These are phyloP conservation scores for Chorisops tibialis DNA, from an alignment of 2,888 invertebrate species.

Conservation along the genomic window DNA sequence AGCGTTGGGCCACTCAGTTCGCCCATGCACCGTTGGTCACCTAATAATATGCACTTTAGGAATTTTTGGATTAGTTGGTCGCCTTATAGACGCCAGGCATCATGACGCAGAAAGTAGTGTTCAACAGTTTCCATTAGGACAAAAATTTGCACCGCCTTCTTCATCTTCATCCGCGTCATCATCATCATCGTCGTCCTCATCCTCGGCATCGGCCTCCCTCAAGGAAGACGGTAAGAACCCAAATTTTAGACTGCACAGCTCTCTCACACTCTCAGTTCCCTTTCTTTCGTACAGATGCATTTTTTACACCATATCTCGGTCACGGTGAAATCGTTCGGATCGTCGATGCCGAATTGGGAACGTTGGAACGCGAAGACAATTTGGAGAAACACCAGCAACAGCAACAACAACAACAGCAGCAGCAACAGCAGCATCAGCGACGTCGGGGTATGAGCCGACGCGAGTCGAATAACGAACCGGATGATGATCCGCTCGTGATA, in stretches of 20 bases:
- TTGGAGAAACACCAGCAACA: conserved; percentile 29
- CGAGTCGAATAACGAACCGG: conserved; percentile 49
- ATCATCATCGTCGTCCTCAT: conserved; percentile 21
- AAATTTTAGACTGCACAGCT: background rate
- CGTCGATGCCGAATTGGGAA: conserved; percentile 57
- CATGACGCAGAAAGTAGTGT: conserved; percentile 30
- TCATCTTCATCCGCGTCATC: conserved; percentile 17
- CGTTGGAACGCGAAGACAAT: conserved; percentile 48
- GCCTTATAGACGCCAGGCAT: conserved; percentile 32
- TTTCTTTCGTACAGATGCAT: conserved; percentile 34
- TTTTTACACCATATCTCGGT: conserved; percentile 54
- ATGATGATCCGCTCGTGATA: conserved; percentile 70
- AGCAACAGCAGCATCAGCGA: conserved; percentile 45
- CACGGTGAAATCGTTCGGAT: conserved; percentile 58
- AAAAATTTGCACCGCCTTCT: conserved; percentile 23
- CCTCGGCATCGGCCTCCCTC: conserved; percentile 15
- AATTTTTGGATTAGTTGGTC: conserved; percentile 32
- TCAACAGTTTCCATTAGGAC: conserved; percentile 24
- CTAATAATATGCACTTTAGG: conserved; percentile 33
- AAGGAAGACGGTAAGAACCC: conserved; percentile 29
- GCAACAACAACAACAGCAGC: conserved; percentile 34
- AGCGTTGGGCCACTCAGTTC: conserved; percentile 30
- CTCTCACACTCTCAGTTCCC: background rate
- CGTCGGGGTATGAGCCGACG: conserved; percentile 48
- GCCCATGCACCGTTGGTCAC: conserved; percentile 33